phyloP scores from a whole-genome alignment of 37 sponge, comb jelly and placozoan species.

The Halisarca cf. caerulea region DNA sequence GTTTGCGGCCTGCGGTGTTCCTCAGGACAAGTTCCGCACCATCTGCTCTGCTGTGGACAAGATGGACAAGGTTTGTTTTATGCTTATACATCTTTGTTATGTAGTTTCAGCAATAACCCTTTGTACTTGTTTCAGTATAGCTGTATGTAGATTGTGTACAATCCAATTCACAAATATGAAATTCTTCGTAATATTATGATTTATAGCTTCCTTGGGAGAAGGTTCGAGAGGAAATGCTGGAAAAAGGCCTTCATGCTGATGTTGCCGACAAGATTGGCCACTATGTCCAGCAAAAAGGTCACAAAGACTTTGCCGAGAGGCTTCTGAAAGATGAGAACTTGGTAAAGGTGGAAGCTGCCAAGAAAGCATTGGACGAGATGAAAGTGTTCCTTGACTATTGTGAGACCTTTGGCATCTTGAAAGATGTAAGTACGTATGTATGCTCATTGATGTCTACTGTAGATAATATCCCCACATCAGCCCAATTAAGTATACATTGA shows the following conservation, averaged over 20 bases:
- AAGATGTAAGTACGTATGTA: constrained; percentile 72
- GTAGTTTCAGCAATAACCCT: too few species aligned
- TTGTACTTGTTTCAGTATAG: too few species aligned
- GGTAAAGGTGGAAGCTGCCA: constrained; percentile 36
- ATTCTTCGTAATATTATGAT: background rate
- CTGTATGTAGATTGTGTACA: too few species aligned
- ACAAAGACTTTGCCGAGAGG: constrained; percentile 61
- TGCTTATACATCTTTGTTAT: too few species aligned
- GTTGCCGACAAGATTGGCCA: constrained; percentile 90
- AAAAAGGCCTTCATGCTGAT: constrained; percentile 77
- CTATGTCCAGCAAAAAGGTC: constrained; percentile 81
- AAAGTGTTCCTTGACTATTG: constrained; percentile 86
- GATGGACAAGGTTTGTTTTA: constrained; percentile 98
- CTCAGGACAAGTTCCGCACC: constrained; percentile 84
- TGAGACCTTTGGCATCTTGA: constrained; percentile 69
- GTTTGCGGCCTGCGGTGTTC: constrained; percentile 93
- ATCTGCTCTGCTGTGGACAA: constrained; percentile 98
- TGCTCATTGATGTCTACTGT: too few species aligned
- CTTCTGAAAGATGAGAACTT: constrained; percentile 60
- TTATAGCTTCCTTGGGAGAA: constrained; percentile 75
- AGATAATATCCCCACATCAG: too few species aligned
- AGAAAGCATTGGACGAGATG: constrained; percentile 83
- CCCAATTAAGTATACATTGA: too few species aligned
- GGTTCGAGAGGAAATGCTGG: constrained; percentile 83
- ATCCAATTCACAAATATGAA: too few species aligned